phyloP scores from a whole-genome alignment of 2,888 invertebrate species.

The Agrotis puta region DNA sequence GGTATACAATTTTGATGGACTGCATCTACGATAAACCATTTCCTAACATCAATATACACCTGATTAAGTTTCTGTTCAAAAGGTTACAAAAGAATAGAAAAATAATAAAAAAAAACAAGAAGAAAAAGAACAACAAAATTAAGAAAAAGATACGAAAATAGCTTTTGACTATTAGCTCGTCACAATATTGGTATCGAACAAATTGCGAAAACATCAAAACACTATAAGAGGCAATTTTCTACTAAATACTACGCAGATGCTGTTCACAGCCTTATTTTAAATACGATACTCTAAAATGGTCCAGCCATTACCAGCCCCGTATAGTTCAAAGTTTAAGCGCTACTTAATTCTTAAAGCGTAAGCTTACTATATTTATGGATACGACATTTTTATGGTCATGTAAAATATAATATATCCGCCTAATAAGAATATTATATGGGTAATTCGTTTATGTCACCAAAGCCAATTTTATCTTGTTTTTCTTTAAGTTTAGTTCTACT shows the following conservation, averaged over 20 bases:
- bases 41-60: no score
- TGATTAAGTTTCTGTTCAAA: no score
- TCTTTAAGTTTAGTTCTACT: slow-evolving; percentile 36
- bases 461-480: slow-evolving; percentile 29
- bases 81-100: no score
- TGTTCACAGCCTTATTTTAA: slow-evolving; percentile 1
- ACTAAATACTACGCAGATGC: slow-evolving; percentile 4
- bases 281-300: slow-evolving; percentile 18
- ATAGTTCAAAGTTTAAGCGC: slow-evolving; percentile 58
- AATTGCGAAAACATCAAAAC: not conserved
- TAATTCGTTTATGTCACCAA: slow-evolving; percentile 57
- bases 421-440: slow-evolving; percentile 51
- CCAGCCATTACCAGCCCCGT: slow-evolving; percentile 18
- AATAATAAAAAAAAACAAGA: no score
- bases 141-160: not conserved
- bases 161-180: not conserved
- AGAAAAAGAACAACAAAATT: no score
- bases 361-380: slow-evolving; percentile 47
- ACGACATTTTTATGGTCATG: slow-evolving; percentile 55
- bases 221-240: not conserved
- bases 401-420: slow-evolving; percentile 54
- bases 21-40: no score
- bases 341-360: slow-evolving; percentile 43
- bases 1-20: no score
- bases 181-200: not conserved